These are phyloP conservation scores for Tenthredo amoena DNA, from an alignment of 2,888 invertebrate species.

Conservation along the genomic window DNA sequence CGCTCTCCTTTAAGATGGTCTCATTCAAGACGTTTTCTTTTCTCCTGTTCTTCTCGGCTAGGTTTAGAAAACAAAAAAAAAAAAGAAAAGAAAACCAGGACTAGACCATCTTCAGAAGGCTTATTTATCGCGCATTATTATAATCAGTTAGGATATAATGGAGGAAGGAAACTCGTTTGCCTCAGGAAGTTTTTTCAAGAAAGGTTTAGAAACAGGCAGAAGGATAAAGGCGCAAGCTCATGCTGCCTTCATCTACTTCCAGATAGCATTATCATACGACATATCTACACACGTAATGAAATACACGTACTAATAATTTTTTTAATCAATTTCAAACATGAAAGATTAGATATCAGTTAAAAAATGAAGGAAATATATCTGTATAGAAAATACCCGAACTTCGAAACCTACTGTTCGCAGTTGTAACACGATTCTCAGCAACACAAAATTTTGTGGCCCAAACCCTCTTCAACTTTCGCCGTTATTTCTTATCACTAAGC, in stretches of 20 bases:
- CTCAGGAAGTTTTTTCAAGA: neutral
- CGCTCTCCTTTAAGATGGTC: constrained; percentile 8
- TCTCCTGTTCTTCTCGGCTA: neutral
- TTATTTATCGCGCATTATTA: neutral
- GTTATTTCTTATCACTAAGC: neutral
- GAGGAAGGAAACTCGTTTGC: neutral
- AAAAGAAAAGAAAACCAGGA: neutral
- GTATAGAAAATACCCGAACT: neutral
- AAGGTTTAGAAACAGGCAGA: neutral
- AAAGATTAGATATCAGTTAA: neutral
- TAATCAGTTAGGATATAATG: neutral
- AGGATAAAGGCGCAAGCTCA: neutral
- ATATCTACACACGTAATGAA: neutral
- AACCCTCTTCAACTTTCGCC: neutral
- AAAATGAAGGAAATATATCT: neutral
- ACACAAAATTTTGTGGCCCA: neutral
- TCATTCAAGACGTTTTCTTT: neutral
- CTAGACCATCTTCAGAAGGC: neutral
- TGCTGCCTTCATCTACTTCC: neutral
- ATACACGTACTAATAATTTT: neutral
- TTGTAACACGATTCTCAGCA: neutral
- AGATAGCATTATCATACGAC: neutral
- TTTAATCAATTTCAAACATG: neutral
- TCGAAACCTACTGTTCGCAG: neutral
- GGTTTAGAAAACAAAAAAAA: neutral